Conservation (phyloP, 2,113 vertebrate species). For the Prunella himalayana region DNA sequence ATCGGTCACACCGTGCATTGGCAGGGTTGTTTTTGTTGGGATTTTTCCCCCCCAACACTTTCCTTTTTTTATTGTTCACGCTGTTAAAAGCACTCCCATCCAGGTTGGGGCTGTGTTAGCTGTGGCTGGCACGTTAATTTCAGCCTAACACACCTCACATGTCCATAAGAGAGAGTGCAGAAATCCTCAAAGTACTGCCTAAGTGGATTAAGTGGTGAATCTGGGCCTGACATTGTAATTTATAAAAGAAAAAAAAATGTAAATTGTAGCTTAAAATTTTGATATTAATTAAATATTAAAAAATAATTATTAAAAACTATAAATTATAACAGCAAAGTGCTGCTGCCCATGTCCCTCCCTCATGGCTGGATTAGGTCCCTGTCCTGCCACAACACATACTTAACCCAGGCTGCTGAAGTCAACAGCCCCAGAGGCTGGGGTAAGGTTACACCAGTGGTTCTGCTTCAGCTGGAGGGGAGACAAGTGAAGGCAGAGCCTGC, state of each 20-base stretch:
- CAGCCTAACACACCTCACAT: neutral
- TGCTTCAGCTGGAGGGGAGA: neutral
- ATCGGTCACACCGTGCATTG: neutral
- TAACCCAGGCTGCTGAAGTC: neutral
- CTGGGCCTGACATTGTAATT: neutral
- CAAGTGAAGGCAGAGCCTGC: neutral
- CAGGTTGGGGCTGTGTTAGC: neutral
- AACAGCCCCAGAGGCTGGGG: neutral
- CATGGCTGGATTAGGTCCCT: neutral
- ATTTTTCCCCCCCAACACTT: rapidly evolving
- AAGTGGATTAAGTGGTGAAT: neutral
- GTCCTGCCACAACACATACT: neutral
- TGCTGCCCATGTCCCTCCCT: neutral
- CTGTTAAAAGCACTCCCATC: neutral
- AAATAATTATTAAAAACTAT: no score
- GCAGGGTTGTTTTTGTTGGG: neutral
- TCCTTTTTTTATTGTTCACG: neutral
- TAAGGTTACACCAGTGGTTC: neutral
- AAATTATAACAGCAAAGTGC: neutral
- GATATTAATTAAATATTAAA: neutral
- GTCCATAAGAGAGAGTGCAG: neutral
- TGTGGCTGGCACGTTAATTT: neutral
- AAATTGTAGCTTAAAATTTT: neutral
- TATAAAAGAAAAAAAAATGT: neutral
- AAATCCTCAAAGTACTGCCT: neutral